Evolutionary conservation across 1,140 invertebrate species (phyloP), one percentile per base, ranked within the genome.

Genomic region (Drosophila bocki): DNA sequence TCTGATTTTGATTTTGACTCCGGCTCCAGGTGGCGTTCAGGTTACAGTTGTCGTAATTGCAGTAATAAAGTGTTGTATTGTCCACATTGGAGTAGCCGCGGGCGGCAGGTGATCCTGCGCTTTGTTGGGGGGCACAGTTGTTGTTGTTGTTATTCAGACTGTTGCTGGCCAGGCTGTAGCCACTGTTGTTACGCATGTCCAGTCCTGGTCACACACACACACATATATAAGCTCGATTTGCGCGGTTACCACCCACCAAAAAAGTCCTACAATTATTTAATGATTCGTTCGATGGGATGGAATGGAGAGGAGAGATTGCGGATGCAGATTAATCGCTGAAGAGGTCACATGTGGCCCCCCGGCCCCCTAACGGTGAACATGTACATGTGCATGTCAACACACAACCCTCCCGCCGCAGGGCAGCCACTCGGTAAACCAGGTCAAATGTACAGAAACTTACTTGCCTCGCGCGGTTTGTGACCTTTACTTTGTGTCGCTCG

Each of bases 181-280:
- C 57, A 44, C 54, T 87, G 48, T 68, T 84, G 61, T 86, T 85
- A 60, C 78, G 84, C 85, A 84, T 88, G 54, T 78, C 81, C 56
- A 56, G 45, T 60, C 48, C 29, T 54, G 44, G 45, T 54, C 37
- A 41, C 22, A 13, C 48, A 60, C 44, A 35, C 57, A 62, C 37
- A 68, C 35, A 29, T 33, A 61, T 70, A 61, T 70, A 70, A 70
- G 67, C 67, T 70, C 67, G 48, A 32, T 70, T 37, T 15, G 48
- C 63, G 53, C 48, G 15, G 37, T 50, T n/a, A 44, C 51, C 37
- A 70, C 53, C 45, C 67, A 39, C 42, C 35, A 62, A 44, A 71
- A 72, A 60, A 26, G 22, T 33, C 67, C 51, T 74, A 72, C 48
- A 74, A 74, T 35, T 71, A 37, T 78, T 62, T 60, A 63, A 77